Evolutionary conservation across 2,113 vertebrate genomes (phyloP), one percentile per base, ranked within the genome.

Genomic region (Sebastes schlegelii): DNA sequence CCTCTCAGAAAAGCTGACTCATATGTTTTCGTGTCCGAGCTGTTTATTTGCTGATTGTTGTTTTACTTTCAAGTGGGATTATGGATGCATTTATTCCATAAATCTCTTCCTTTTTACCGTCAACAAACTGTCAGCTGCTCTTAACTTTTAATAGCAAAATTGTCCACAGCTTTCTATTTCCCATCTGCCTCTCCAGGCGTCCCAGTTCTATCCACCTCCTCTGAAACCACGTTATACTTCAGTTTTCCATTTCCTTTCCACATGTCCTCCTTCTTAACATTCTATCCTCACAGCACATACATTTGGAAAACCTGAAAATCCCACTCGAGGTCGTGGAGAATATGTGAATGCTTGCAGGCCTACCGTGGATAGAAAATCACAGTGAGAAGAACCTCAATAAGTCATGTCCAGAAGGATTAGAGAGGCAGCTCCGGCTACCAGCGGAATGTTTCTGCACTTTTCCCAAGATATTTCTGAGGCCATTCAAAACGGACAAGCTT

Each of bases 371-470:
- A 52, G 75, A 82, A 83, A 81, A 88, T 85, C 77, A 34, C 13
- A 76, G 73, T 21, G 61, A 74, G 75, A 45, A 64, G 64, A 86
- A 83, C 79, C 74, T 85, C 77, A 75, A 57, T 84, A 80, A 84
- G 51, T 84, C 87, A 42, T 76, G 87, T 91, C 87, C 84, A 58
- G 65, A 68, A 57, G 86, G 91, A 93, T 92, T 90, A 92, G 63
- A 65, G 16, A 67, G 40, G 85, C 80, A 70, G 68, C 71, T 81
- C 46, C n/a, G 14, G 79, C 81, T 48, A 26, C 11, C 65, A 71
- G 51, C 26, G 46, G 67, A 85, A 75, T 82, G 63, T 74, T 86
- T 87, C 83, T 79, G 77, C 70, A 60, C 71, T 86, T 34, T 34
- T 81, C 67, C 86, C 19, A 14, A 74, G 77, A 86, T 83, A 79